A percentile compares a stretch with the other conserved stretches of the same genome.
Evolutionary conservation across 2,888 invertebrate genomes (phyloP).

Genomic region (Polymixis lichenea): DNA sequence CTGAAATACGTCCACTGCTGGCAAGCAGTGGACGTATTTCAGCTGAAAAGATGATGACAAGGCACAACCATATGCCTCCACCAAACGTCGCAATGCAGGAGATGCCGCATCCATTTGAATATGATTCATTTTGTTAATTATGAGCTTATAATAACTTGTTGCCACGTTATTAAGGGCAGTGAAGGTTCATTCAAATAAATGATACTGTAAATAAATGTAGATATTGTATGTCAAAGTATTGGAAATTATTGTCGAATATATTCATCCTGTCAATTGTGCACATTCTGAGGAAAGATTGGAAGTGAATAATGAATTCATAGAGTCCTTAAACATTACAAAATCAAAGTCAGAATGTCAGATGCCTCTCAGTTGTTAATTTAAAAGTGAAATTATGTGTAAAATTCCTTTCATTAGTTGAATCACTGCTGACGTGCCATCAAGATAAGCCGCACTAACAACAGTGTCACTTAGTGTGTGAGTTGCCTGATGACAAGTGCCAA

Average conservation of each 20-base stretch:
- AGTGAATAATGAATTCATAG: neutral
- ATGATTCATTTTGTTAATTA: conserved; percentile 50
- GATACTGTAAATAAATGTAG: neutral
- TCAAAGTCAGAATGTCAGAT: too few relatives aligned
- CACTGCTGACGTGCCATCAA: conserved; percentile 27
- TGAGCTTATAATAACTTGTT: conserved; percentile 54
- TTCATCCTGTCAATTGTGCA: neutral
- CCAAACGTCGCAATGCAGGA: neutral
- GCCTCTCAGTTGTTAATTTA: conserved; percentile 1
- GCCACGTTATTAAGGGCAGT: conserved; percentile 38
- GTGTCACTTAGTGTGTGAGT: conserved; percentile 23
- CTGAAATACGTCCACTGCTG: neutral
- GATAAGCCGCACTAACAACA: conserved; percentile 26
- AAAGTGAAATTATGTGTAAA: conserved; percentile 13
- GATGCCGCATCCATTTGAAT: conserved; percentile 37
- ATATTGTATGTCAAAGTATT: neutral
- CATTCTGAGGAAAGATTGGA: neutral
- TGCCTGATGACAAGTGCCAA: conserved; percentile 24
- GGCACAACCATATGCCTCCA: too few relatives aligned
- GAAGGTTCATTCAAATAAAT: conserved; percentile 28
- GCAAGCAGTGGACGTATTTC: too few relatives aligned
- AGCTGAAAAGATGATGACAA: too few relatives aligned
- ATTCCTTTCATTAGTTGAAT: conserved; percentile 7
- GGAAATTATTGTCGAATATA: neutral
- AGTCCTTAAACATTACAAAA: too few relatives aligned